Evolutionary conservation across 2,888 invertebrate genomes (phyloP).

Genomic region (Seira musarum): DNA sequence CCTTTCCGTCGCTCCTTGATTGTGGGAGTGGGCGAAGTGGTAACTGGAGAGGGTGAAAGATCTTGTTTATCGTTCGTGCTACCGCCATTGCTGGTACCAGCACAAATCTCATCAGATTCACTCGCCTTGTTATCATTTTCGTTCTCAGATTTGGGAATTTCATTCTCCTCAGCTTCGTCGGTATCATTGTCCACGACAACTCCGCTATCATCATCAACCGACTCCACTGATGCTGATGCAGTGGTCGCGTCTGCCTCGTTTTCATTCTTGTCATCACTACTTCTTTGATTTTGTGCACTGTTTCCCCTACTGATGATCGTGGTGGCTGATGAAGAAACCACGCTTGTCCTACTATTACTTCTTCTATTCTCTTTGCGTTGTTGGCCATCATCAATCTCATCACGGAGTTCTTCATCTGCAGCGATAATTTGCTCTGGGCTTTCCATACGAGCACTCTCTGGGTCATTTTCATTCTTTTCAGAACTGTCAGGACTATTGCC

Average conservation of each 20-base stretch:
- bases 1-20: slow-evolving; percentile 52
- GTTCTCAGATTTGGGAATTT: slow-evolving; percentile 42
- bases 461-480: slow-evolving; percentile 54
- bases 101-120: slow-evolving; percentile 52
- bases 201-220: slow-evolving; percentile 35
- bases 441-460: slow-evolving; percentile 45
- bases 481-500: slow-evolving; percentile 33
- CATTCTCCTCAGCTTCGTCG: slow-evolving; percentile 13
- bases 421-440: slow-evolving; percentile 47
- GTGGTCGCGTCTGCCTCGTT: slow-evolving; percentile 1
- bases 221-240: too few species aligned
- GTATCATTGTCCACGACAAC: too few species aligned
- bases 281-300: slow-evolving; percentile 11
- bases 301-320: slow-evolving; percentile 41
- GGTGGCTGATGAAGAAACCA: slow-evolving; percentile 29
- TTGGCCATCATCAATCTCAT: slow-evolving; percentile 47
- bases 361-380: slow-evolving; percentile 1
- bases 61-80: not conserved
- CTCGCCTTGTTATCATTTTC: too few species aligned
- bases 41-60: slow-evolving; percentile 5
- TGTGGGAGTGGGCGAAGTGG: slow-evolving; percentile 35
- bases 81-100: slow-evolving; percentile 9
- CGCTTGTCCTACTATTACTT: slow-evolving; percentile 21
- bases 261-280: slow-evolving; percentile 22
- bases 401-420: slow-evolving; percentile 50